phyloP scores from a whole-genome alignment of 2,797 vertebrate species.

The Varecia variegata region DNA sequence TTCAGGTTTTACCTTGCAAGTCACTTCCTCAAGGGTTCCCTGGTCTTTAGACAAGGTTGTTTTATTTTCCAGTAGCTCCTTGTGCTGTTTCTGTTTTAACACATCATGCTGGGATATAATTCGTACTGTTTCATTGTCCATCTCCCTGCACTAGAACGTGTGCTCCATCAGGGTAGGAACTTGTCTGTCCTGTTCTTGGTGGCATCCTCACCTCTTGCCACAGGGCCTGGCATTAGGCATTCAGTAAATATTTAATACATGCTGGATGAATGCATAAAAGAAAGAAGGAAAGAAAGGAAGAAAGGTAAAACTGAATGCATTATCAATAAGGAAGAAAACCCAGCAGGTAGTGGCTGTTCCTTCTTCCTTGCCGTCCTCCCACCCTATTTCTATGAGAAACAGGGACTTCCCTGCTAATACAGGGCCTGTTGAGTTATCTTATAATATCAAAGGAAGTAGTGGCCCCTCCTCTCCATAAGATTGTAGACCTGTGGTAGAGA shows the following conservation, averaged over 20 bases:
- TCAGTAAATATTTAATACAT: background rate
- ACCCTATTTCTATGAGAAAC: background rate
- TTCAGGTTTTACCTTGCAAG: background rate
- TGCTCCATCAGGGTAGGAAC: background rate
- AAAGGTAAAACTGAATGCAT: background rate
- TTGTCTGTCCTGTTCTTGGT: background rate
- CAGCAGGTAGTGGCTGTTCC: no score
- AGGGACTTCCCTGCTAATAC: background rate
- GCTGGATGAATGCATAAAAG: background rate
- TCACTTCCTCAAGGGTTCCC: background rate
- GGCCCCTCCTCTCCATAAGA: background rate
- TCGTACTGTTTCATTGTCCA: background rate
- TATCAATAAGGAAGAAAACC: background rate
- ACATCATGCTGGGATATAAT: background rate
- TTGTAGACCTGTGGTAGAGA: background rate
- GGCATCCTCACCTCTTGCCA: background rate
- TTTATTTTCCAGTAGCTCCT: background rate
- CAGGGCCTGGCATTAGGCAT: background rate
- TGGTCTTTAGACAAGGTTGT: background rate
- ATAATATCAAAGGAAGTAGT: background rate
- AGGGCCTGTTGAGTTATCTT: background rate
- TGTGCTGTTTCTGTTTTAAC: background rate
- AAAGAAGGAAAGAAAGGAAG: background rate
- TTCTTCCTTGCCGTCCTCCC: background rate
- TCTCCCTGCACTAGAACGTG: background rate